A percentile compares a stretch with the other conserved stretches of the same genome.
phyloP scores from a whole-genome alignment of 2,113 vertebrate genomes.

The Dromaius novaehollandiae region DNA sequence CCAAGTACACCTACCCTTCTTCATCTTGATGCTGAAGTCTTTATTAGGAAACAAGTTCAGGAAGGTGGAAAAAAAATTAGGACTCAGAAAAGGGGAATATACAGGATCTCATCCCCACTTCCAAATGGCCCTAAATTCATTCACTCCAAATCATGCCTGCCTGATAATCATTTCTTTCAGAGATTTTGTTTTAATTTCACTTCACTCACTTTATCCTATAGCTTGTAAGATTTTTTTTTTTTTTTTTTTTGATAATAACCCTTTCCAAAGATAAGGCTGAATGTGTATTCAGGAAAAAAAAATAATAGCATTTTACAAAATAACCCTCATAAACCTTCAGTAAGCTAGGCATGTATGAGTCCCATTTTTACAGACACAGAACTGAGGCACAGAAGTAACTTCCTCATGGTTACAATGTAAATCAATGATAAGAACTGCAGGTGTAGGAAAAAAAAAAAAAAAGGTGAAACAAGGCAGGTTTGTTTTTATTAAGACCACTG shows the following conservation, averaged over 20 bases:
- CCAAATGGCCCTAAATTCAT: background rate
- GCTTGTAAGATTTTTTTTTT: background rate
- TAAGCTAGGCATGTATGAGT: background rate
- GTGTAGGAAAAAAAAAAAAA: background rate
- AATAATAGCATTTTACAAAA: background rate
- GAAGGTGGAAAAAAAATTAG: background rate
- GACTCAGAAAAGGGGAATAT: background rate
- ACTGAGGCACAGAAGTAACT: background rate
- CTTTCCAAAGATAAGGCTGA: slow-evolving; percentile 39
- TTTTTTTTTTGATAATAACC: background rate
- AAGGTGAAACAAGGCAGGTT: background rate
- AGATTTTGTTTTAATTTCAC: background rate
- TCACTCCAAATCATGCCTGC: background rate
- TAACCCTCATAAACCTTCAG: background rate
- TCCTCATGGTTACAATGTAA: background rate
- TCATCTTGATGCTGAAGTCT: background rate
- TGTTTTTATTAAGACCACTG: background rate
- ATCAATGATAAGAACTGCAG: background rate
- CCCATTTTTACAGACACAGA: background rate
- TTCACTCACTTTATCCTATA: background rate
- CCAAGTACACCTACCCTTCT: background rate
- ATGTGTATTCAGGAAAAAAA: background rate
- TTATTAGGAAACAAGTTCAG: background rate
- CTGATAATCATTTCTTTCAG: background rate
- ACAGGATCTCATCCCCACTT: background rate